These are phyloP conservation scores for sheep (Ovis aries) DNA, from an alignment of 2,113 vertebrate species.

Conservation along the genomic window ARS-UI_Ramb_v3.0 NC_056071.1:65269501-65270000, in stretches of 20 bases:
- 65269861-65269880: rapidly evolving
- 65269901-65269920: not conserved
- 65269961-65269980: not conserved
- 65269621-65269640: rapidly evolving
- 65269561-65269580: rapidly evolving
- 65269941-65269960: too few species aligned
- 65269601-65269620: rapidly evolving
- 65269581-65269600: rapidly evolving
- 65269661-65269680: rapidly evolving
- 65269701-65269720: not conserved
- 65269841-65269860: rapidly evolving
- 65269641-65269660: rapidly evolving
- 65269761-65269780: not conserved
- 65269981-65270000: conserved; percentile 98
- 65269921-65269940: rapidly evolving
- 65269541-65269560: rapidly evolving
- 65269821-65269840: not conserved
- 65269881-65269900: rapidly evolving
- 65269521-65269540: not conserved
- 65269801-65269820: not conserved
- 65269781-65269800: not conserved
- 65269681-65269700: not conserved
- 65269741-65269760: not conserved
- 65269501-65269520: rapidly evolving
- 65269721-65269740: rapidly evolving